Base-by-base conservation (phyloP, 2,888 invertebrate species). In the Corbicula japonica region DNA sequence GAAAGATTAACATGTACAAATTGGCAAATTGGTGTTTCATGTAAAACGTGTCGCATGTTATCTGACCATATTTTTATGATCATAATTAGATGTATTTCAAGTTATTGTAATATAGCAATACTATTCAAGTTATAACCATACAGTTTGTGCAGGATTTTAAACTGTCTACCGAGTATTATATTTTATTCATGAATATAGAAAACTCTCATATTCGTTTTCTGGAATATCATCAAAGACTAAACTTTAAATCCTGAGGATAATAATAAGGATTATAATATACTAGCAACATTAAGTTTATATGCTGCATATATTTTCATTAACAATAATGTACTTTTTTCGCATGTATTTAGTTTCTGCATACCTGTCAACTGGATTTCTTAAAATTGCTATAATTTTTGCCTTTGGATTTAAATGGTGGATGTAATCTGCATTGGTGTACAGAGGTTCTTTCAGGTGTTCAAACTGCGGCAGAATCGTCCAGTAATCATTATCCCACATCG, bases 291-390 rank as follows among this genome's bases (percentile, higher is more conserved):
- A 26, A 21, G 50, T n/a, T 5, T 10, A 50, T 12, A 6, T 3
- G 15, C 50, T 50, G 8, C 50, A 50, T 12, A 12, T 8, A 8
- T 8, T 4, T 56, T 23, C 12, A 8, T 8, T 56, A 56, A 30
- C 10, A 23, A 56, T 12, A 12, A 12, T 10, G 8, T 18, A 50
- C 10, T 50, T 8, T 56, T 10, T 5, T 56, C 8, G 56, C 23
- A 30, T 5, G 34, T 38, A 12, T 38, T 12, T 38, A 15, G 15
- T 38, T 12, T 26, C 6, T 65, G 54, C 63, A 23, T 54, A 88
- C 88, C 88, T 85, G 23, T 82, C 79, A 5, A 82, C 60, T 12
- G 88, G 88, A 60, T 88, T 80, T 63, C 85, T 68, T 2, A 88
- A 35, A 18, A 84, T 68, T 18, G 78, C 74, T 30, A 88, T 84